Evolutionary conservation across 2,888 invertebrate genomes (phyloP), one percentile per base, ranked within the genome.

Genomic region (Leptinotarsa tumamoca): DNA sequence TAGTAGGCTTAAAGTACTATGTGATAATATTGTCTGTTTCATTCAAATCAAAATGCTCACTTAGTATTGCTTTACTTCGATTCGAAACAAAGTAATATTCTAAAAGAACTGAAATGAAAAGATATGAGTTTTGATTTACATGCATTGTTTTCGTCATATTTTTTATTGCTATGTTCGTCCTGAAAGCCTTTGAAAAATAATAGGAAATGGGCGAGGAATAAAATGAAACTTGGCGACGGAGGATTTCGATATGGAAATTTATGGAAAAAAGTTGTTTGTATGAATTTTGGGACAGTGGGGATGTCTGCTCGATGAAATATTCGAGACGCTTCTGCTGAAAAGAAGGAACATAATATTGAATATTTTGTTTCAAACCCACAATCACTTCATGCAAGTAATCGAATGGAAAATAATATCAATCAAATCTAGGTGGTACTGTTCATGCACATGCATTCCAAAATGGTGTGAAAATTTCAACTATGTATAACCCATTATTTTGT

Each of bases 11-110:
- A 75, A 78, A 73, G 72, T 76, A 74, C 76, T 78, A 78, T 74
- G 72, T 77, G 70, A 74, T 74, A 80, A 82, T 82, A 81, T 82
- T 82, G 82, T 81, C 80, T 78, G 77, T 78, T 71, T 74, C 71
- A 71, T 75, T 74, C 68, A 74, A 77, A 72, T 68, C 63, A 68
- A 75, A 75, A 75, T 68, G 52, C 67, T 68, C 74, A 72, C 52
- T 74, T 74, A 71, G 74, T 82, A 80, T 81, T 80, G 81, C 80
- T 80, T 79, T 78, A 54, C 54, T 68, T 71, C 67, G 56, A 49
- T 71, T 67, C 27, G 15, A 61, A 61, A 61, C 23, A 23, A 61
- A 61, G 15, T 27, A 14, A 5, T 61, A 15, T 61, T 21, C 13
- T 4, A 14, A 61, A 61, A 61, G 23, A 61, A 61, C 23, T 23